A percentile compares a stretch with the other conserved stretches of the same genome.
phyloP scores from a whole-genome alignment of 2,113 vertebrate genomes.

The Microcebus lehilahytsara region DNA sequence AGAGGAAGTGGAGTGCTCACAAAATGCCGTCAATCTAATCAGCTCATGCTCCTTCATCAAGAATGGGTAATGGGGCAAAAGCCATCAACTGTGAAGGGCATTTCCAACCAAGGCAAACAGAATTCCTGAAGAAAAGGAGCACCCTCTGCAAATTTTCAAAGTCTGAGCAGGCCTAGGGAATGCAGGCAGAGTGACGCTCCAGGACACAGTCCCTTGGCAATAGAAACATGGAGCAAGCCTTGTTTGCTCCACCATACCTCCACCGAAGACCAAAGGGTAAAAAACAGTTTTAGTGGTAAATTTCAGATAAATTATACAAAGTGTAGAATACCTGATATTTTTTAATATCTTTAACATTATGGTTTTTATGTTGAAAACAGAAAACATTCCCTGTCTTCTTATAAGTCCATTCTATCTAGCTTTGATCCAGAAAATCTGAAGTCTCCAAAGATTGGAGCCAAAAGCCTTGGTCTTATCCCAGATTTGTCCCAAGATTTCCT shows the following conservation, averaged over 20 bases:
- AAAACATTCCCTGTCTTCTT: not conserved
- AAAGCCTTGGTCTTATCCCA: not conserved
- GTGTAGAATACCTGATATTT: not conserved
- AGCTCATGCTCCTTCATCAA: not conserved
- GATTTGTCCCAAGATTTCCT: not conserved
- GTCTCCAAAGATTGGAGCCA: not conserved
- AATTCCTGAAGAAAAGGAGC: not conserved
- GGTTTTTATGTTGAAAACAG: not conserved
- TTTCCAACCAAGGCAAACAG: not conserved
- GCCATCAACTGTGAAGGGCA: not conserved
- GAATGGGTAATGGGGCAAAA: not conserved
- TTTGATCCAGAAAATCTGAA: not conserved
- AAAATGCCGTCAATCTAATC: not conserved
- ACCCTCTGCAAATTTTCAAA: not conserved
- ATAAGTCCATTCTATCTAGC: not conserved
- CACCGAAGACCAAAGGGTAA: not conserved
- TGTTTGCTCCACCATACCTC: not conserved
- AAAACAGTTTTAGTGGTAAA: not conserved
- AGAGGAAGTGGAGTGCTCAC: not conserved
- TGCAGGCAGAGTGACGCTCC: not conserved
- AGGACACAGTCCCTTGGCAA: not conserved
- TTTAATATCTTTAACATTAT: not conserved
- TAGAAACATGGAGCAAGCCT: not conserved
- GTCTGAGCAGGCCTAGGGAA: not conserved
- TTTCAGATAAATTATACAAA: not conserved